Percentiles rank a stretch among this genome's conserved stretches.
These are phyloP conservation scores for Apodemia mormo DNA, from an alignment of 2,888 invertebrate genomes.

Conservation along the genomic window DNA sequence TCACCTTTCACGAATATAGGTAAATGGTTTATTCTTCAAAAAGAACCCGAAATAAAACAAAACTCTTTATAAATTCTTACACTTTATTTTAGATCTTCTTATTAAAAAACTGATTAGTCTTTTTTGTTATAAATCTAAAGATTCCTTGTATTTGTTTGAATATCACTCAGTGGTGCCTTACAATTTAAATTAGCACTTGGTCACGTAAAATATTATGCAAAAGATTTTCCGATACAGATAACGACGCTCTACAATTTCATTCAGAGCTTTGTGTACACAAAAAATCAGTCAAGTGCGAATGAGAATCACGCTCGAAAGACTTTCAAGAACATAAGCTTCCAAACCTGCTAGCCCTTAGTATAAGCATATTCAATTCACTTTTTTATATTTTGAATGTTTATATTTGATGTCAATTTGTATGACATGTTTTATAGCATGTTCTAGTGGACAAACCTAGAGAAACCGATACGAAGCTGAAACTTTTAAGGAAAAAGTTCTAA, in stretches of 20 bases:
- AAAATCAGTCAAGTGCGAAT: slow-evolving; percentile 15
- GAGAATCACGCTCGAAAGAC: slow-evolving; percentile 3
- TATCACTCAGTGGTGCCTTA: neutral
- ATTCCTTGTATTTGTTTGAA: slow-evolving; percentile 8
- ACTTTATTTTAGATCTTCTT: neutral
- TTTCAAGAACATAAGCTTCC: neutral
- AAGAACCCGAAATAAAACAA: too few relatives aligned
- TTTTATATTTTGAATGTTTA: neutral
- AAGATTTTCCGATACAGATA: slow-evolving; percentile 12
- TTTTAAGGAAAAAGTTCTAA: too few relatives aligned
- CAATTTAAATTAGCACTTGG: slow-evolving; percentile 15
- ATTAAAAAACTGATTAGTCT: neutral
- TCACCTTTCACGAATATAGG: too few relatives aligned
- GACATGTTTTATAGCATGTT: too few relatives aligned
- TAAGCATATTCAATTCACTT: neutral
- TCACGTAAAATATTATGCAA: slow-evolving; percentile 15
- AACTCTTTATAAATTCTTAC: too few relatives aligned
- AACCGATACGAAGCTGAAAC: too few relatives aligned
- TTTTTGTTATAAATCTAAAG: neutral
- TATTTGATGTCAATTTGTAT: neutral
- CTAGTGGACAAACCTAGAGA: too few relatives aligned
- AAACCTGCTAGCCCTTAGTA: neutral
- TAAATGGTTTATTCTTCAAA: too few relatives aligned
- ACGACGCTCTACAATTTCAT: slow-evolving; percentile 10
- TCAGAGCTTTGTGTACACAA: slow-evolving; percentile 13